These are phyloP conservation scores for Pteronura brasiliensis DNA, from an alignment of 2,113 vertebrate species.

Conservation along the genomic window DNA sequence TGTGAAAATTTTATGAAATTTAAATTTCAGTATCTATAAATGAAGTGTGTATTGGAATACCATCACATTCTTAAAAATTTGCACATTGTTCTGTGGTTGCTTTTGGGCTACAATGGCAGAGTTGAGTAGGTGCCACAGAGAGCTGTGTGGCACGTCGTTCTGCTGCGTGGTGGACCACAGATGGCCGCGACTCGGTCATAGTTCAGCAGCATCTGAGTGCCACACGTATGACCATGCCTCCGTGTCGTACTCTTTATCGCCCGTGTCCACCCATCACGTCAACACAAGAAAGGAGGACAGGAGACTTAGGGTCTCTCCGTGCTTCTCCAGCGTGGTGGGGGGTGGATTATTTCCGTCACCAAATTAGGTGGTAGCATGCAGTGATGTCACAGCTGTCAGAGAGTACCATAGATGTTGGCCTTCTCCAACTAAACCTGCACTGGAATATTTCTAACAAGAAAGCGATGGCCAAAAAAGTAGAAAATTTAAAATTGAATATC, in stretches of 20 bases:
- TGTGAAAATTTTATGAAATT: neutral
- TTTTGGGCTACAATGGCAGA: fast-evolving
- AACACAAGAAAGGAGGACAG: neutral
- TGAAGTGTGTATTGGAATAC: neutral
- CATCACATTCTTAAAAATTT: neutral
- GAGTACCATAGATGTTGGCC: neutral
- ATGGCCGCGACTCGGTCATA: no score
- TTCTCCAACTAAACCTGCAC: neutral
- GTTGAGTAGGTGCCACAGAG: fast-evolving
- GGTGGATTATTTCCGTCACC: neutral
- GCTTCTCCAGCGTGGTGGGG: neutral
- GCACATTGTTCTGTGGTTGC: neutral
- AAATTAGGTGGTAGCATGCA: neutral
- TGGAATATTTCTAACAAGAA: neutral
- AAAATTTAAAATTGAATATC: neutral
- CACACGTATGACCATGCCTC: fast-evolving
- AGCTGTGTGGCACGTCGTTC: fast-evolving
- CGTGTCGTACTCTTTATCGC: neutral
- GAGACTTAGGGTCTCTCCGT: neutral
- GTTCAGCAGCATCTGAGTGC: neutral
- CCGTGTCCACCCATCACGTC: neutral
- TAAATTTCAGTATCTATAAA: neutral
- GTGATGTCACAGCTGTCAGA: neutral
- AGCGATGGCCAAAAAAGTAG: neutral
- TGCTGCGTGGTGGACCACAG: neutral